phyloP scores from a whole-genome alignment of 2,888 invertebrate genomes.

The Eupithecia subfuscata region DNA sequence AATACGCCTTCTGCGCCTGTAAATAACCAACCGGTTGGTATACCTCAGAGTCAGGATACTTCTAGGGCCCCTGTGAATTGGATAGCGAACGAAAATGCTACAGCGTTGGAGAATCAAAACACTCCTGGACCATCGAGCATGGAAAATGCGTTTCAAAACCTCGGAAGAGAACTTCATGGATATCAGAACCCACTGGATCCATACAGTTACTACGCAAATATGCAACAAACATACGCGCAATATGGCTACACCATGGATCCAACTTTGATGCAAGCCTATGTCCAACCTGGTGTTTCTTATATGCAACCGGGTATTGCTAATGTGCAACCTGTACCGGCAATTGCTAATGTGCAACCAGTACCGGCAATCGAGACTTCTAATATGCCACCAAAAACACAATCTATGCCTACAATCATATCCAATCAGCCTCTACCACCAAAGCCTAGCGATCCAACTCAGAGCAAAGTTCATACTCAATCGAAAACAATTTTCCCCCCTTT shows the following conservation, averaged over 20 bases:
- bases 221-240: constrained; percentile 2
- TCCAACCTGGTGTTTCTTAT: background rate
- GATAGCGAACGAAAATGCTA: background rate
- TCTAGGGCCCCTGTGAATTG: background rate
- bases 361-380: background rate
- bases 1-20: background rate
- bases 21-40: background rate
- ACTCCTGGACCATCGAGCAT: background rate
- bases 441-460: background rate
- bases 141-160: background rate
- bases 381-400: constrained; percentile 1
- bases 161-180: background rate
- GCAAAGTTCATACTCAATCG: background rate
- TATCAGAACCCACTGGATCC: constrained; percentile 1
- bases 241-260: background rate
- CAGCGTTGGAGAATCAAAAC: background rate
- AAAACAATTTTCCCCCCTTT: background rate
- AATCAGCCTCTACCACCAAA: background rate
- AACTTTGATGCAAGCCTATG: background rate
- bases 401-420: background rate
- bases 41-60: background rate
- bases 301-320: background rate
- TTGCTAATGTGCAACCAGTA: background rate
- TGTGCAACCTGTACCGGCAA: too few relatives aligned
- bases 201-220: background rate